Percentiles rank a stretch among this genome's conserved stretches.
phyloP scores from a whole-genome alignment of 2,113 vertebrate genomes.

The Sander vitreus region DNA sequence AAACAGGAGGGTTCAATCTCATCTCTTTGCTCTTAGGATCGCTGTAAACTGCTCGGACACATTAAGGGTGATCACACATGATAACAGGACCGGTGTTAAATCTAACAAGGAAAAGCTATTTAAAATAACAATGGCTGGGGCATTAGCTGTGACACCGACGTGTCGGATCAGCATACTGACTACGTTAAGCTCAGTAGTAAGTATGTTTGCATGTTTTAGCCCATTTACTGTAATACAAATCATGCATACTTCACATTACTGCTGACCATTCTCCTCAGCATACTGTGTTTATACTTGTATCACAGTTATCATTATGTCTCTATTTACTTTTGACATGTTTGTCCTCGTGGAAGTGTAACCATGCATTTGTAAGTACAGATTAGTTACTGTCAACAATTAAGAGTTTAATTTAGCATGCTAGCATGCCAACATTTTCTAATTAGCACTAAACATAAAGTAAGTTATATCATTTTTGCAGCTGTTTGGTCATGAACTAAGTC shows the following conservation, averaged over 20 bases:
- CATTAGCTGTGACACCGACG: background rate
- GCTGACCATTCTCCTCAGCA: background rate
- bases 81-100: slow-evolving; percentile 10
- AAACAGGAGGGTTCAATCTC: slow-evolving; percentile 59
- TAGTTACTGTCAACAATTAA: background rate
- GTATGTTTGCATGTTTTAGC: slow-evolving; percentile 3
- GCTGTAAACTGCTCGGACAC: slow-evolving; percentile 43
- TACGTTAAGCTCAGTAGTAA: background rate
- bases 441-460: background rate
- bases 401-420: background rate
- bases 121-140: slow-evolving; percentile 8
- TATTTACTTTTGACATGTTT: background rate
- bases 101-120: slow-evolving; percentile 14
- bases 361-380: background rate
- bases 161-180: slow-evolving; percentile 7
- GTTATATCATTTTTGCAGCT: background rate
- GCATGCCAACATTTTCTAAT: background rate
- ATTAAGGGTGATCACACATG: slow-evolving; percentile 30
- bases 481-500: background rate
- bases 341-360: background rate
- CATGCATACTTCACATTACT: background rate
- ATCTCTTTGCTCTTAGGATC: slow-evolving; percentile 26
- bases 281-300: background rate
- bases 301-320: background rate
- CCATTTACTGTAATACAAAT: background rate